Percentiles rank a stretch among this genome's conserved stretches.
phyloP scores from a whole-genome alignment of 2,113 vertebrate species.

The Sus scrofa region DNA sequence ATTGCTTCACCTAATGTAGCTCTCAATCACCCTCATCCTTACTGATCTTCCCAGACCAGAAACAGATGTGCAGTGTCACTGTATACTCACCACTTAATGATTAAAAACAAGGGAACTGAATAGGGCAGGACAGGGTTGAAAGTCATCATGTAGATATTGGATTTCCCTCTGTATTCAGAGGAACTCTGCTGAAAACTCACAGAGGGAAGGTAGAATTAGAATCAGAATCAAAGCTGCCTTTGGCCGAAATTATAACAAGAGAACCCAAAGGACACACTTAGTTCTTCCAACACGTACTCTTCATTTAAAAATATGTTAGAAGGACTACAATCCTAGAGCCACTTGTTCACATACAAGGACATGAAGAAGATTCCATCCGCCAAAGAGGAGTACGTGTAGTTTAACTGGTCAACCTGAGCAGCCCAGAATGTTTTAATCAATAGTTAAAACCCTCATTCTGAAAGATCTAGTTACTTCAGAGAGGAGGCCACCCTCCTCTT shows the following conservation, averaged over 20 bases:
- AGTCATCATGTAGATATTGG: conserved; percentile 65
- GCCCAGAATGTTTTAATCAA: conserved; percentile 36
- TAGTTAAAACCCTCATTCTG: conserved; percentile 31
- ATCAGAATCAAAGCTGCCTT: conserved; percentile 42
- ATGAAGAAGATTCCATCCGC: not conserved
- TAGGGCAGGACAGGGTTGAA: conserved; percentile 61
- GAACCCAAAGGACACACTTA: not conserved
- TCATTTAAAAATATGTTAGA: not conserved
- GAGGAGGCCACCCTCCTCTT: conserved; percentile 3
- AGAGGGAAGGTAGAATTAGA: conserved; percentile 59
- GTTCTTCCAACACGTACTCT: not conserved
- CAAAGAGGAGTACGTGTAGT: not conserved
- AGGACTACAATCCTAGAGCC: not conserved
- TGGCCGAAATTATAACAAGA: conserved; percentile 29
- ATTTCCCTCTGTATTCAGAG: conserved; percentile 70
- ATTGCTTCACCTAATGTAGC: conserved; percentile 77
- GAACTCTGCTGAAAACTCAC: conserved; percentile 53
- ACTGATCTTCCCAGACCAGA: conserved; percentile 74
- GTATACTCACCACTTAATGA: conserved; percentile 70
- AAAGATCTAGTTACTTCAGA: conserved; percentile 46
- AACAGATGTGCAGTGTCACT: conserved; percentile 81
- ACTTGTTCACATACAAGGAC: not conserved
- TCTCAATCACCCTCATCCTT: conserved; percentile 72
- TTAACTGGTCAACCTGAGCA: not conserved
- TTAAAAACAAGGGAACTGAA: conserved; percentile 75